phyloP scores from a whole-genome alignment of 2,888 invertebrate genomes.

The Vesta saturnalis region DNA sequence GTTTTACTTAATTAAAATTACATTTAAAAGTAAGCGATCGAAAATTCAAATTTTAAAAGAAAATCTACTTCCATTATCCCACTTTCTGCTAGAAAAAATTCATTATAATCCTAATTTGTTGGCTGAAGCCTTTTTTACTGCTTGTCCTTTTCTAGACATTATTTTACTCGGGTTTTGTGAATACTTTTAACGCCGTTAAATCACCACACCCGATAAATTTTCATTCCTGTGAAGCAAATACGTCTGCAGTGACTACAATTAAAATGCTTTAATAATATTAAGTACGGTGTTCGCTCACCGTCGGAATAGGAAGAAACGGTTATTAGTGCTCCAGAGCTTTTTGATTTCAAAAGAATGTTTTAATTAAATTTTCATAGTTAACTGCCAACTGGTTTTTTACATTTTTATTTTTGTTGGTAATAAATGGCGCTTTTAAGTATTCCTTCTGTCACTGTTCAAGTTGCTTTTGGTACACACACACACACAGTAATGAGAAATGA shows the following conservation, averaged over 20 bases:
- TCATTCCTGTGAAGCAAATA: slow-evolving; percentile 24
- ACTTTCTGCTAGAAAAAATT: neutral
- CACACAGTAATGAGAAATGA: neutral
- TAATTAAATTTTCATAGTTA: slow-evolving; percentile 40
- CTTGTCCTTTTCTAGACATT: slow-evolving; percentile 11
- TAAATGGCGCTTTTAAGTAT: neutral
- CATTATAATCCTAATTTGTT: slow-evolving; percentile 6
- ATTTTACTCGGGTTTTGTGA: slow-evolving; percentile 8
- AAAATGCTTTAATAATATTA: slow-evolving; percentile 37
- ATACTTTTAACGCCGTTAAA: slow-evolving; percentile 22
- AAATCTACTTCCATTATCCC: slow-evolving; percentile 1
- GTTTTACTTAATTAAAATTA: neutral
- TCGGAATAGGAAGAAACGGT: slow-evolving; percentile 29
- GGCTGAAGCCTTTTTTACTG: neutral
- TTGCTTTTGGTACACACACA: neutral
- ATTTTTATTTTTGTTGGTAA: slow-evolving; percentile 7
- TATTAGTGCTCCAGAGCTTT: slow-evolving; percentile 32
- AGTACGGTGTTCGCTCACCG: slow-evolving; percentile 35
- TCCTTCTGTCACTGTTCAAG: neutral
- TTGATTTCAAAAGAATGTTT: slow-evolving; percentile 40
- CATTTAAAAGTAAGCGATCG: neutral
- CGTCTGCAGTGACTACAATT: slow-evolving; percentile 32
- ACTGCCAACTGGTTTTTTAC: slow-evolving; percentile 16
- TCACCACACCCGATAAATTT: slow-evolving; percentile 29
- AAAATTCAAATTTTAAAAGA: neutral